Evolutionary conservation across 2,113 vertebrate genomes (phyloP), one percentile per base, ranked within the genome.

Genomic region (Platycercus adscitus): DNA sequence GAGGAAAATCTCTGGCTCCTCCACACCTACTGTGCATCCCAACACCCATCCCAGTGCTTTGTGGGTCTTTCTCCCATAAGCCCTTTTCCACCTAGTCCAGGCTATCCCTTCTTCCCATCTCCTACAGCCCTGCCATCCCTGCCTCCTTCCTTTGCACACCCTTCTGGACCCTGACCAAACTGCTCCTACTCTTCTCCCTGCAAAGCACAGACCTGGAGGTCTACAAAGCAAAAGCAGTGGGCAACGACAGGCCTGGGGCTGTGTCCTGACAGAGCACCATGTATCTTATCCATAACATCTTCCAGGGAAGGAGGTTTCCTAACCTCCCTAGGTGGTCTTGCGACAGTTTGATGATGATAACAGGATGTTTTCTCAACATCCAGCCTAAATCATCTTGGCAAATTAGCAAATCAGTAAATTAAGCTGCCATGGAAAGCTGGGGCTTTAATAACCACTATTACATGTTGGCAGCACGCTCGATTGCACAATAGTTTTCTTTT

Each of bases 401-500:
- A 89, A 93, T 95, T 89, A 96, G 55, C 84, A 91, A 84, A 95
- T 91, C 86, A 85, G 91, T 93, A 95, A 86, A 93, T 93, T 95
- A 96, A 87, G 68, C 73, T 95, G 86, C 90, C 72, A 92, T 16
- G 41, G 65, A 91, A 95, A 92, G 91, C 73, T 63, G 23, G 37
- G 52, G 64, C 60, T 89, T 92, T 89, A 95, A 87, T 91, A 96
- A 95, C 80, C 35, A 75, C 49, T 61, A 87, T 80, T 93, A 89
- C 35, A 73, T 43, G 78, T 11, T 93, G 89, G 87, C 90, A 95
- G 89, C 37, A 28, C 44, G 49, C 44, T 87, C 41, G 46, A 88
- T 93, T 97, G 61, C 91, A 92, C 93, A 94, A 82, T 12, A 53
- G 75, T 53, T 94, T 91, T 92, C 55, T 91, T 96, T 94, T 70